Conservation (phyloP, 1,140 invertebrate genomes). For the Pseudomyrmex sp. region DNA sequence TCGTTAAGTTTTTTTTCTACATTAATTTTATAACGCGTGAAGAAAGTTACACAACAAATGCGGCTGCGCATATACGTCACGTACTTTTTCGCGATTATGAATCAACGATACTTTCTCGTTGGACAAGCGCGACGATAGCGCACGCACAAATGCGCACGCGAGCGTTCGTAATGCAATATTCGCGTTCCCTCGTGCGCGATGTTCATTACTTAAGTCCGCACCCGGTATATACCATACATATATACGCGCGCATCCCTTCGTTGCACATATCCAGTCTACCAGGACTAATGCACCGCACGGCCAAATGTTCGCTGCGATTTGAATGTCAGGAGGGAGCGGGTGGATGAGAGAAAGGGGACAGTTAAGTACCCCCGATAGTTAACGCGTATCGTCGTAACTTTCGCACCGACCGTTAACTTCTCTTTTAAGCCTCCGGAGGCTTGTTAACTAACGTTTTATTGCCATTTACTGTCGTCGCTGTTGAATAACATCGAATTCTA, state of each 20-base stretch:
- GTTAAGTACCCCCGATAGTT: constrained; percentile 80
- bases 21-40: background rate
- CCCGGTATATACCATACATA: constrained; percentile 43
- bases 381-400: constrained; percentile 75
- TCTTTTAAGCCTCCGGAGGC: constrained; percentile 63
- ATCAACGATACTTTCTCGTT: background rate
- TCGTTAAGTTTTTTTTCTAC: background rate
- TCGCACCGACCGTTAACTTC: constrained; percentile 46
- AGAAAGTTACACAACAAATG: background rate
- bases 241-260: constrained; percentile 57
- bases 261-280: constrained; percentile 76
- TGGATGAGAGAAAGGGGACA: constrained; percentile 51
- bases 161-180: constrained; percentile 79
- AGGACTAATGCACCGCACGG: constrained; percentile 81
- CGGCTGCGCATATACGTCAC: background rate
- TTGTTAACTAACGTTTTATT: constrained; percentile 78
- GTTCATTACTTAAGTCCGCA: constrained; percentile 80
- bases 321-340: constrained; percentile 74
- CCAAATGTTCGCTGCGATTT: constrained; percentile 83
- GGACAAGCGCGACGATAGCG: constrained; percentile 25
- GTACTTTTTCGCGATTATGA: constrained; percentile 7
- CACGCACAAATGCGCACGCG: constrained; percentile 35
- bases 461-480: background rate
- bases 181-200: constrained; percentile 64
- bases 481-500: background rate